These are phyloP conservation scores for Nephrotoma flavescens DNA, from an alignment of 2,888 invertebrate genomes.

Conservation along the genomic window DNA sequence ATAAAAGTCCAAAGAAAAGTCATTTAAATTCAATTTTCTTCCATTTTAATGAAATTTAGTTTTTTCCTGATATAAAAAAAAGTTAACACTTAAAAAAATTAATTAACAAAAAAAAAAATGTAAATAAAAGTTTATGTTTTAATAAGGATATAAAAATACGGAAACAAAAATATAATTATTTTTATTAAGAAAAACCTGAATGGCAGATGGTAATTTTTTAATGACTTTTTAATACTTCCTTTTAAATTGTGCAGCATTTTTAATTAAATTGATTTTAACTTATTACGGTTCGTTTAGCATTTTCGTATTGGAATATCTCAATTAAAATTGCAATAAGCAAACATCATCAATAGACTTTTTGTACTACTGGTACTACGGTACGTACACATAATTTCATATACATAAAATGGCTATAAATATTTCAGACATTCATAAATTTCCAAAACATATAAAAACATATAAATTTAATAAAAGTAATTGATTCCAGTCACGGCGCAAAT, in stretches of 20 bases:
- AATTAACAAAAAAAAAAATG: neutral
- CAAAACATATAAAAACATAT: neutral
- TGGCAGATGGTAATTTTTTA: neutral
- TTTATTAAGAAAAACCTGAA: neutral
- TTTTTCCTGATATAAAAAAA: neutral
- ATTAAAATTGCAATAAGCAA: no score
- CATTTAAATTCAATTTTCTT: neutral
- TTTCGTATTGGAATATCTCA: no score
- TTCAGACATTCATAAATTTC: neutral
- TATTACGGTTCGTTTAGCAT: no score
- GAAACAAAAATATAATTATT: neutral
- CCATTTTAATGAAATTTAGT: neutral
- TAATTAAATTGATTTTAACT: no score
- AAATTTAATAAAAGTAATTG: neutral
- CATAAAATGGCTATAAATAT: neutral
- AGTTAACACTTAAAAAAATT: neutral
- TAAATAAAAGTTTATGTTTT: neutral
- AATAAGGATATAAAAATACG: neutral
- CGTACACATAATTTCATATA: no score
- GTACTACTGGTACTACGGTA: no score
- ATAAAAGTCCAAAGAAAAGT: neutral
- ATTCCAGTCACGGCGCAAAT: neutral
- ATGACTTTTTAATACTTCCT: neutral
- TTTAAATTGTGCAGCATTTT: neutral
- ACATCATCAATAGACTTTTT: no score